These are phyloP conservation scores for Drosophila prolongata DNA, from an alignment of 2,888 invertebrate species.

Conservation along the genomic window DNA sequence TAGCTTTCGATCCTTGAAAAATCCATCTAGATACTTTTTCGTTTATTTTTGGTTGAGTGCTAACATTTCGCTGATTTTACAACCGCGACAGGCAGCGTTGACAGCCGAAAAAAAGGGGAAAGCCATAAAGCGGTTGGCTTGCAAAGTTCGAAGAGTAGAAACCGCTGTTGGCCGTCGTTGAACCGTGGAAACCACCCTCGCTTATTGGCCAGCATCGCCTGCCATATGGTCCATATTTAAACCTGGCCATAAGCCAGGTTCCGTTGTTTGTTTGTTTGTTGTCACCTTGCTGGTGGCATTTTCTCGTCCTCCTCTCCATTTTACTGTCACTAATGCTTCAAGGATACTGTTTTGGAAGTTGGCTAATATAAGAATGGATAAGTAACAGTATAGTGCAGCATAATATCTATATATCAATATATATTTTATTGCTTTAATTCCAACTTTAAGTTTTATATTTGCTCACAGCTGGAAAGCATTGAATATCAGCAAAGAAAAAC, in stretches of 20 bases:
- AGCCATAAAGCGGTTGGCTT: slow-evolving; percentile 4
- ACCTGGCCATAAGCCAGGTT: slow-evolving; percentile 34
- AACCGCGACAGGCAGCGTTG: slow-evolving; percentile 58
- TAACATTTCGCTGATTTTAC: slow-evolving; percentile 59
- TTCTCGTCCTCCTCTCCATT: neutral
- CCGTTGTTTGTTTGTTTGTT: neutral
- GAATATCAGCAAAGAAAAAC: no score
- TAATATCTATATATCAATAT: no score
- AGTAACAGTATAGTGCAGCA: no score
- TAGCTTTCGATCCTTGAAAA: neutral
- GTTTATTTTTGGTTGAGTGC: slow-evolving; percentile 25
- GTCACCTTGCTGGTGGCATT: slow-evolving; percentile 9
- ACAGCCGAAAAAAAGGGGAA: slow-evolving; percentile 36
- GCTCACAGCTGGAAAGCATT: no score
- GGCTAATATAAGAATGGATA: neutral
- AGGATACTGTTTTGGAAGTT: neutral
- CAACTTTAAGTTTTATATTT: no score
- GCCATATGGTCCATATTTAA: slow-evolving; percentile 19
- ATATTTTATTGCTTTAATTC: no score
- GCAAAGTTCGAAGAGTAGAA: slow-evolving; percentile 4
- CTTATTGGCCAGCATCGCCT: neutral
- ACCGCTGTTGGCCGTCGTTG: no score
- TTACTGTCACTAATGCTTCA: neutral
- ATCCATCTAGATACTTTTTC: neutral
- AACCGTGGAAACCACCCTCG: slow-evolving; percentile 1